phyloP scores from a whole-genome alignment of 1,140 invertebrate species.

The Forficula auricularia region DNA sequence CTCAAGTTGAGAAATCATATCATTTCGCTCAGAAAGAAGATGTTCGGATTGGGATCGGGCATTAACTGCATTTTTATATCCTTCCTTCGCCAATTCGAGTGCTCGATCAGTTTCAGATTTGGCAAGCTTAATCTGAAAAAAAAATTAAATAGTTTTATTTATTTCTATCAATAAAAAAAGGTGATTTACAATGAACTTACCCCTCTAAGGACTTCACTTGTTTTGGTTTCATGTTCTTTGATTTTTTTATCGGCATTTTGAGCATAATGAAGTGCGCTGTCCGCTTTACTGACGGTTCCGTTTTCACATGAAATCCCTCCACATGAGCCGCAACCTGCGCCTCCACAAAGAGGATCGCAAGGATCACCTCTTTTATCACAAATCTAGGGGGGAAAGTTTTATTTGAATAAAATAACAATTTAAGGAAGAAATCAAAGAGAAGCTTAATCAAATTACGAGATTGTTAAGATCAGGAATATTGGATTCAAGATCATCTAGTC shows the following conservation, averaged over 20 bases:
- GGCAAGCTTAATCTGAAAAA: conserved; percentile 34
- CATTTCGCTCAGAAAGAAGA: conserved; percentile 31
- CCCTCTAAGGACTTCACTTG: conserved; percentile 43
- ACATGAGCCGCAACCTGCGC: conserved; percentile 80
- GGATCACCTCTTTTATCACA: conserved; percentile 72
- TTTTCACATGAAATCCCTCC: conserved; percentile 76
- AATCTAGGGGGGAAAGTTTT: conserved; percentile 35
- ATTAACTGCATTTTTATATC: conserved; percentile 32
- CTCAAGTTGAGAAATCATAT: conserved; percentile 48
- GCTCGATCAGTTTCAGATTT: conserved; percentile 37
- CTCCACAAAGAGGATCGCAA: conserved; percentile 81
- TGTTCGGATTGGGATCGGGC: conserved; percentile 38
- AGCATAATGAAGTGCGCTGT: conserved; percentile 66
- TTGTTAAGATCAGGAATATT: conserved; percentile 72
- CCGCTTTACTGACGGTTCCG: conserved; percentile 72
- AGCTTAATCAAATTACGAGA: conserved; percentile 23
- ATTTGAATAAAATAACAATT: too few relatives aligned
- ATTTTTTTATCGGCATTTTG: conserved; percentile 65
- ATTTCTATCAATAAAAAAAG: not conserved
- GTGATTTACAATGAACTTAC: too few relatives aligned
- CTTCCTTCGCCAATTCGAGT: conserved; percentile 36
- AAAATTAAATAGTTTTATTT: conserved; percentile 9
- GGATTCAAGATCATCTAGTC: conserved; percentile 45
- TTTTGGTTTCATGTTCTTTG: conserved; percentile 59
- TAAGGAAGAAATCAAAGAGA: too few relatives aligned